Base-by-base conservation (phyloP, 92 coral and sea anemone species). In the Epizoanthus stellaris region DNA sequence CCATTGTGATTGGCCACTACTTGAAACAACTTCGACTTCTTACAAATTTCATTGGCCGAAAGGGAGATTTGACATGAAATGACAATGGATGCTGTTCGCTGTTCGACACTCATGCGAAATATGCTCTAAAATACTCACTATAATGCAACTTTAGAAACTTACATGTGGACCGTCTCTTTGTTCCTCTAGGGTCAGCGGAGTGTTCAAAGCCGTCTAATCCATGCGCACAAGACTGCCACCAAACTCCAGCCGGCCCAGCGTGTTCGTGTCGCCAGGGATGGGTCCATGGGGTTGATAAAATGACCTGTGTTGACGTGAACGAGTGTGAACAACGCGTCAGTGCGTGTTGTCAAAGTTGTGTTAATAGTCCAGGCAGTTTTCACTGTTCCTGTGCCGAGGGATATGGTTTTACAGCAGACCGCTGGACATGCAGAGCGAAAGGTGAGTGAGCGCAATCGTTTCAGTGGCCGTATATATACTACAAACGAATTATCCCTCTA, bases 241-340 rank as follows among this genome's bases (percentile, higher is more conserved):
- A 77, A 70, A 61, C 82, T 77, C 82, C 82, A 43, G n/a, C 14
- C 57, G 82, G 82, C 14, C 70, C 82, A 61, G 23, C 21, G 3
- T 77, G 82, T 62, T 59, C 63, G 60, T 77, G 82, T 77, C 59
- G 47, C 45, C n/a, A 63, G 67, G 82, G 82, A 23, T 77, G 82
- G 82, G 47, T 5, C 40, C 82, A 49, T 6, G 71, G 58, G 1
- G 17, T 70, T 2, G 71, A 77, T 47, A 7, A 21, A 77, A 19
- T 77, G 39, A 77, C 59, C 39, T 77, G 82, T 62, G 19, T 20
- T 62, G 71, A 77, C 25, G 36, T 77, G 43, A 20, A 77, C 7
- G 82, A 77, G 25, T 77, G 82, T 12, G 72, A 62, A 61, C 70
- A 77, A 14, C 49, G n/a, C 39, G 6, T 77, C 71, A 62, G 19